These are phyloP conservation scores for Dolomedes plantarius DNA, from an alignment of 2,888 invertebrate species.

Conservation along the genomic window DNA sequence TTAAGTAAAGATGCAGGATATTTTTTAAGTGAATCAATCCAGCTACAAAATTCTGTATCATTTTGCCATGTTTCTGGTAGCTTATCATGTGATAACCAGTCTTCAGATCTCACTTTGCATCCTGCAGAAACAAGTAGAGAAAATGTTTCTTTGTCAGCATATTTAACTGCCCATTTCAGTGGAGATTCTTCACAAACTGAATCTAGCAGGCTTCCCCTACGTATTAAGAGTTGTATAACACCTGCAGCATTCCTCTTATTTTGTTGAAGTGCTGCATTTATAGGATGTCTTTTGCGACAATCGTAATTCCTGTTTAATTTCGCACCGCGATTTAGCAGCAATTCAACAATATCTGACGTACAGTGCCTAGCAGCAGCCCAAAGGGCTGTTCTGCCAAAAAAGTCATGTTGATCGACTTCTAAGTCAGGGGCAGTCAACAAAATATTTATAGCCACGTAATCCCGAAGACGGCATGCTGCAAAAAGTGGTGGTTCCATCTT, in stretches of 20 bases:
- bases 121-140: conserved; percentile 38
- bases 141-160: conserved; percentile 30
- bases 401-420: conserved; percentile 54
- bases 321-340: conserved; percentile 46
- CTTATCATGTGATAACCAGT: conserved; percentile 18
- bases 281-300: conserved; percentile 31
- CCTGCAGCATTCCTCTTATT: neutral
- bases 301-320: conserved; percentile 12
- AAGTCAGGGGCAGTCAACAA: conserved; percentile 30
- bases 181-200: conserved; percentile 10
- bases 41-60: conserved; percentile 26
- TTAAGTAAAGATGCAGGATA: conserved; percentile 29
- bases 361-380: conserved; percentile 47
- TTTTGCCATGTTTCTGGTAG: conserved; percentile 31
- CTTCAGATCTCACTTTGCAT: conserved; percentile 11
- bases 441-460: conserved; percentile 28
- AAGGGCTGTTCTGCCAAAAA: conserved; percentile 45
- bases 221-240: conserved; percentile 32
- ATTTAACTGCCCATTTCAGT: conserved; percentile 20
- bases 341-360: conserved; percentile 19
- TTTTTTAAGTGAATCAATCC: conserved; percentile 26
- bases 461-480: conserved; percentile 48
- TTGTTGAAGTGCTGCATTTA: neutral
- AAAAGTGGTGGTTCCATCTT: conserved; percentile 61
- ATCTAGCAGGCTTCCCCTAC: conserved; percentile 29